phyloP scores from a whole-genome alignment of 92 coral and sea anemone species.

The Paragorgia papillata region DNA sequence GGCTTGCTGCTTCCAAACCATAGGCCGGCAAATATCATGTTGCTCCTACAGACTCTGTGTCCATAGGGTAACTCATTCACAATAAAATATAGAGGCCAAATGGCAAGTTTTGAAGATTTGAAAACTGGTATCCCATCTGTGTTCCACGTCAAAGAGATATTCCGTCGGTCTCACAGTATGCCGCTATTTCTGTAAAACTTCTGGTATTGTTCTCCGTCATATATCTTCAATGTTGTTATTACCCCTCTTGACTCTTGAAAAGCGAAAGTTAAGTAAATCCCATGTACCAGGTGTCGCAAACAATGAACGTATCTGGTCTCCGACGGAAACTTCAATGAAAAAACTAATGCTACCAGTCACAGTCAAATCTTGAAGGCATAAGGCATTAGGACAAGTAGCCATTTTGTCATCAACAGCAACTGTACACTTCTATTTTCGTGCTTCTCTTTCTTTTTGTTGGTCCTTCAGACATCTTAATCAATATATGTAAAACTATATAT shows the following conservation, averaged over 20 bases:
- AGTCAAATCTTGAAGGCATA: slow-evolving; percentile 53
- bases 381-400: slow-evolving; percentile 51
- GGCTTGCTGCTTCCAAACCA: slow-evolving; percentile 66
- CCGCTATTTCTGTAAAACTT: slow-evolving; percentile 46
- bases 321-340: slow-evolving; percentile 58
- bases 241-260: slow-evolving; percentile 48
- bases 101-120: slow-evolving; percentile 59
- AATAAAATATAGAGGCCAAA: slow-evolving; percentile 64
- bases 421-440: slow-evolving; percentile 22
- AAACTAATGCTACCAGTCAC: slow-evolving; percentile 52
- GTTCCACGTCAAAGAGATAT: slow-evolving; percentile 58
- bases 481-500: not conserved
- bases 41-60: slow-evolving; percentile 57
- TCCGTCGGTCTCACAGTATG: slow-evolving; percentile 43
- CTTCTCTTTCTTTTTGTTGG: not conserved
- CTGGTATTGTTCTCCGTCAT: slow-evolving; percentile 60
- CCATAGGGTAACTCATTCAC: slow-evolving; percentile 60
- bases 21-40: slow-evolving; percentile 66
- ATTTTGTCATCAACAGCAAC: slow-evolving; percentile 54
- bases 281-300: slow-evolving; percentile 54
- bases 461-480: not conserved
- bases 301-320: slow-evolving; percentile 50
- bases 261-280: slow-evolving; percentile 45
- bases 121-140: slow-evolving; percentile 65
- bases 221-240: slow-evolving; percentile 50